Conservation (phyloP, 2,113 vertebrate species). For the Martes martes region DNA sequence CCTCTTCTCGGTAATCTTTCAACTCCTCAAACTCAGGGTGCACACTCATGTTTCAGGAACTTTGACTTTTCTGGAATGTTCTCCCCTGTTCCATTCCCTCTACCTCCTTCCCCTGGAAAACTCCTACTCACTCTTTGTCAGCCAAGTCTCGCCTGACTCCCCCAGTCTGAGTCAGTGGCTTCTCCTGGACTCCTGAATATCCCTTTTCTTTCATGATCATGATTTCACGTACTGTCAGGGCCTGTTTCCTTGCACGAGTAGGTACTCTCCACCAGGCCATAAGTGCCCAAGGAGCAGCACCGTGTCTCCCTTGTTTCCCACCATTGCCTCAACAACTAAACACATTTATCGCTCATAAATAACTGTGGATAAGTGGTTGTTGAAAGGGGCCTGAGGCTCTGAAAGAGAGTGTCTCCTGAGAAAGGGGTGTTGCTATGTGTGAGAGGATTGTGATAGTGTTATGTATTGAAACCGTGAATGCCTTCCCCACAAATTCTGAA, state of each 20-base stretch:
- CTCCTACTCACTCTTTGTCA: not conserved
- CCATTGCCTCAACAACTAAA: not conserved
- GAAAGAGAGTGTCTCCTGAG: not conserved
- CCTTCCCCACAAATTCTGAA: not conserved
- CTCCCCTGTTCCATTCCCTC: not conserved
- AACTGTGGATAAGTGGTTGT: not conserved
- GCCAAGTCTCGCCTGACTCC: not conserved
- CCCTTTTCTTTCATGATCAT: not conserved
- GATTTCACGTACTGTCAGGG: not conserved
- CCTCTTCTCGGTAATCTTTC: not conserved
- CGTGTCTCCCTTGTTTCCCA: not conserved
- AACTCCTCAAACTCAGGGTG: not conserved
- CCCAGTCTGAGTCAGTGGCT: not conserved
- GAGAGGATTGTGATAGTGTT: not conserved
- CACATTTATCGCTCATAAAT: not conserved
- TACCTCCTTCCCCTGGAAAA: not conserved
- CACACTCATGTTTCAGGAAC: not conserved
- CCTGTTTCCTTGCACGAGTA: not conserved
- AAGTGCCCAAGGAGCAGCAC: not conserved
- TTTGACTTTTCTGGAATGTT: not conserved
- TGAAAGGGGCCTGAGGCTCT: not conserved
- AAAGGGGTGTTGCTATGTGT: not conserved
- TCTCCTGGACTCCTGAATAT: not conserved
- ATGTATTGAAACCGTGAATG: not conserved
- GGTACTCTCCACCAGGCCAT: rapidly evolving